These are phyloP conservation scores for Philopotamus ludificatus DNA, from an alignment of 1,140 invertebrate species.

Conservation along the genomic window DNA sequence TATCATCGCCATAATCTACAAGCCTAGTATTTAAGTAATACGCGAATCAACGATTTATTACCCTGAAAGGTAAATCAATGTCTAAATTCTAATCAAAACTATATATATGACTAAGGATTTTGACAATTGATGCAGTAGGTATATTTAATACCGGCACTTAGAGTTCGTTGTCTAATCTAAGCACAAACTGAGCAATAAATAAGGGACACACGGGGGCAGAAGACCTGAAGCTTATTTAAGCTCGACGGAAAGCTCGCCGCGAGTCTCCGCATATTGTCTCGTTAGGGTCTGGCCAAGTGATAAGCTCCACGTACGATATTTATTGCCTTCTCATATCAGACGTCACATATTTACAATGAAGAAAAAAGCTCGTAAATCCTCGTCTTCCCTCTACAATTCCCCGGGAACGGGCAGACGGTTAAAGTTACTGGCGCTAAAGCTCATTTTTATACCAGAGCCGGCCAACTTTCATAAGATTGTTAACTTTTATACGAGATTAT, in stretches of 20 bases:
- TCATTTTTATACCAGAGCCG: not conserved
- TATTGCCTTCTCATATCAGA: conserved; percentile 31
- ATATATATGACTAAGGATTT: too few species aligned
- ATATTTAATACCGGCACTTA: too few species aligned
- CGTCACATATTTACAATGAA: conserved; percentile 31
- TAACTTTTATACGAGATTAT: not conserved
- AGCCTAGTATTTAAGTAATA: too few species aligned
- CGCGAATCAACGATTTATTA: too few species aligned
- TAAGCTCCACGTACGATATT: conserved; percentile 30
- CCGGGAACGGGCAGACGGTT: not conserved
- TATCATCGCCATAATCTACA: too few species aligned
- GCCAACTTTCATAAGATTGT: not conserved
- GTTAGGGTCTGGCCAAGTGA: conserved; percentile 19
- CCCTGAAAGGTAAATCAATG: too few species aligned
- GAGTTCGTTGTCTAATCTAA: too few species aligned
- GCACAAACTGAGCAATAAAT: too few species aligned
- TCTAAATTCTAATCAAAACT: too few species aligned
- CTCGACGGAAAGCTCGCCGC: conserved; percentile 7
- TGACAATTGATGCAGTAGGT: too few species aligned
- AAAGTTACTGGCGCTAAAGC: not conserved
- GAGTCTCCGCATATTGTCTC: conserved; percentile 18
- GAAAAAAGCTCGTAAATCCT: conserved; percentile 26
- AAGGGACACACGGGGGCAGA: too few species aligned
- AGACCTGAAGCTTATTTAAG: conserved; percentile 20
- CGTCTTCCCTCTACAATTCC: not conserved